A percentile compares a stretch with the other conserved stretches of the same genome.
phyloP scores from a whole-genome alignment of 2,888 invertebrate species.

The Chrysolina haemoptera region DNA sequence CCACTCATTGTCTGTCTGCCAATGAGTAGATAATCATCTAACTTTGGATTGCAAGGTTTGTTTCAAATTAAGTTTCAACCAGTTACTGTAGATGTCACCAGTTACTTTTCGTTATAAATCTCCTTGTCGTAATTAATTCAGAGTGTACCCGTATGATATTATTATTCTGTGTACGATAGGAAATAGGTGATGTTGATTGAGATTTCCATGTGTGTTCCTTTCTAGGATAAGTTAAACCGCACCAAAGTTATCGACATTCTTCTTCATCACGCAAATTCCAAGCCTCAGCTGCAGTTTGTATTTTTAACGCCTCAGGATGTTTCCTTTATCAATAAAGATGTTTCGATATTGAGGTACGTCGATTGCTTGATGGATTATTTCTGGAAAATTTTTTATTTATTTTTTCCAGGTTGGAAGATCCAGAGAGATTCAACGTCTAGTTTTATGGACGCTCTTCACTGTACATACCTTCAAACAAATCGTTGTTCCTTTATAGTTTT shows the following conservation, averaged over 20 bases:
- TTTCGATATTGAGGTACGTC: constrained; percentile 61
- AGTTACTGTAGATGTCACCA: too few relatives aligned
- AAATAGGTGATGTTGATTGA: too few relatives aligned
- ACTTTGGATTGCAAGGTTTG: too few relatives aligned
- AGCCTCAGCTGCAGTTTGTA: constrained; percentile 83
- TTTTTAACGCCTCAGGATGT: constrained; percentile 92
- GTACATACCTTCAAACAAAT: neutral
- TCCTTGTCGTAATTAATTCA: too few relatives aligned
- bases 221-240: constrained; percentile 88
- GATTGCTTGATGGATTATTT: neutral
- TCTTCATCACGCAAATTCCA: constrained; percentile 80
- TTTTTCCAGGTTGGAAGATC: constrained; percentile 58
- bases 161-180: too few relatives aligned
- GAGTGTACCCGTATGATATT: too few relatives aligned
- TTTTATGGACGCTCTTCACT: neutral
- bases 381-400: constrained; percentile 31
- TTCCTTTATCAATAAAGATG: constrained; percentile 67
- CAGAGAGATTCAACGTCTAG: constrained; percentile 47
- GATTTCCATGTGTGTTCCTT: constrained; percentile 43
- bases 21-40: too few relatives aligned
- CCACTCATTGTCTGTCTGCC: too few relatives aligned
- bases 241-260: constrained; percentile 85
- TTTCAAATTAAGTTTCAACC: too few relatives aligned
- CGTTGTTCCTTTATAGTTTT: neutral
- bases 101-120: too few relatives aligned